Conservation (phyloP, 2,113 vertebrate genomes). For the Phycodurus eques region DNA sequence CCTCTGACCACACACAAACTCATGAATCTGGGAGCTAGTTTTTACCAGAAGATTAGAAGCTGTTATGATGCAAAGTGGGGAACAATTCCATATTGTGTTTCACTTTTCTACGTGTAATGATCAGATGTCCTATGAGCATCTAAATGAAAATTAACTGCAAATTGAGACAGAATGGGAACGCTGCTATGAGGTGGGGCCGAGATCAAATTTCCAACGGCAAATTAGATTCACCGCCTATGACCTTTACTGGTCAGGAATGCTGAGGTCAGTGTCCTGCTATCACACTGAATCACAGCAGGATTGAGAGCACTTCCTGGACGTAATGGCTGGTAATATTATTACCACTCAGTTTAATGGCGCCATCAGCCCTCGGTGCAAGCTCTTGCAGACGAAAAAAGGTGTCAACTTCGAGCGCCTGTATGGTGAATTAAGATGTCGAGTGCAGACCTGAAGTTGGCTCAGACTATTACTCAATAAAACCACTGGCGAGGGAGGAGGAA, state of each 20-base stretch:
- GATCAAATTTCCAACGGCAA: slow-evolving; percentile 10
- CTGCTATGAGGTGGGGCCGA: not conserved
- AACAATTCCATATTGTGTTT: not conserved
- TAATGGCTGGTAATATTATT: slow-evolving; percentile 48
- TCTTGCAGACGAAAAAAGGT: slow-evolving; percentile 10
- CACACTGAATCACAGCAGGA: slow-evolving; percentile 8
- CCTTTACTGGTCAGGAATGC: slow-evolving; percentile 40
- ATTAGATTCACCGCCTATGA: slow-evolving; percentile 22
- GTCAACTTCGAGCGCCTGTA: not conserved
- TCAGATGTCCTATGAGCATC: not conserved
- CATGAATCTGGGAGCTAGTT: not conserved
- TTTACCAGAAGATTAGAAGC: not conserved
- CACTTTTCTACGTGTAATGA: not conserved
- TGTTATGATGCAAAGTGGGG: not conserved
- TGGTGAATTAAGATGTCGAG: slow-evolving; percentile 1
- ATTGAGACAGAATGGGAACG: slow-evolving; percentile 17
- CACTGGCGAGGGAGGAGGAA: slow-evolving; percentile 3
- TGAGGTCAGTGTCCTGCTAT: slow-evolving; percentile 33
- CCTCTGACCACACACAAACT: not conserved
- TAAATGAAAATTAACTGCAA: slow-evolving; percentile 22
- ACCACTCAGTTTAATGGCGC: slow-evolving; percentile 39
- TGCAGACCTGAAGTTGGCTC: slow-evolving; percentile 7
- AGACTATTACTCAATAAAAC: slow-evolving; percentile 36
- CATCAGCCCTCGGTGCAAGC: slow-evolving; percentile 11
- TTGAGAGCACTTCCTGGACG: slow-evolving; percentile 36